Conservation (phyloP, 2,113 vertebrate species). For the Neomonachus schauinslandi region DNA sequence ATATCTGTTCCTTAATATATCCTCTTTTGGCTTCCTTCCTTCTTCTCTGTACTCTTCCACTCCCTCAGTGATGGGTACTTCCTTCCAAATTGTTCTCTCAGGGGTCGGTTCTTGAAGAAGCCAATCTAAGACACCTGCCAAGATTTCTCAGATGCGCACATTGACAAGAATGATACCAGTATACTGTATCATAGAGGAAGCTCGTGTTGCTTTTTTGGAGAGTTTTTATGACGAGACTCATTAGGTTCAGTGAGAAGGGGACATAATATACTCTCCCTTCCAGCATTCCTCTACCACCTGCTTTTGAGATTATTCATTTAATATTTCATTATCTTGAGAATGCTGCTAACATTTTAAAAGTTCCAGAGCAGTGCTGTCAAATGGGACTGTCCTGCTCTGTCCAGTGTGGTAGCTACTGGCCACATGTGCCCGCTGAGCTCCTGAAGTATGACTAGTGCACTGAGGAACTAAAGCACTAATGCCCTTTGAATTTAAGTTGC, state of each 20-base stretch:
- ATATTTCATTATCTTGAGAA: neutral
- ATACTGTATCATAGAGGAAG: neutral
- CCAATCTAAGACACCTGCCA: neutral
- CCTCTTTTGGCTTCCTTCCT: neutral
- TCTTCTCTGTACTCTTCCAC: neutral
- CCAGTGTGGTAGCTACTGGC: neutral
- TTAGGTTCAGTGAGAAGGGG: neutral
- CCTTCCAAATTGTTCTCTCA: neutral
- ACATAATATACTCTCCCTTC: neutral
- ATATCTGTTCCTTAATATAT: neutral
- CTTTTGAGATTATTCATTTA: neutral
- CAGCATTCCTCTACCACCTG: neutral
- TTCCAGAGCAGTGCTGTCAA: neutral
- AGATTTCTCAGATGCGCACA: neutral
- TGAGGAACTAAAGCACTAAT: neutral
- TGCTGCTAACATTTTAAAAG: neutral
- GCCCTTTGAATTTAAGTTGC: neutral
- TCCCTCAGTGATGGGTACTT: neutral
- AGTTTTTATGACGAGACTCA: neutral
- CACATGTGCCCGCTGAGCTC: neutral
- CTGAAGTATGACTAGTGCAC: neutral
- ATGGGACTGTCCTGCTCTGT: neutral
- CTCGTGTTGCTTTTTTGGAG: neutral
- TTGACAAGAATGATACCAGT: neutral
- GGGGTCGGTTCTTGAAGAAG: neutral